These are phyloP conservation scores for Atta cephalotes DNA, from an alignment of 1,140 invertebrate species.

Conservation along the genomic window DNA sequence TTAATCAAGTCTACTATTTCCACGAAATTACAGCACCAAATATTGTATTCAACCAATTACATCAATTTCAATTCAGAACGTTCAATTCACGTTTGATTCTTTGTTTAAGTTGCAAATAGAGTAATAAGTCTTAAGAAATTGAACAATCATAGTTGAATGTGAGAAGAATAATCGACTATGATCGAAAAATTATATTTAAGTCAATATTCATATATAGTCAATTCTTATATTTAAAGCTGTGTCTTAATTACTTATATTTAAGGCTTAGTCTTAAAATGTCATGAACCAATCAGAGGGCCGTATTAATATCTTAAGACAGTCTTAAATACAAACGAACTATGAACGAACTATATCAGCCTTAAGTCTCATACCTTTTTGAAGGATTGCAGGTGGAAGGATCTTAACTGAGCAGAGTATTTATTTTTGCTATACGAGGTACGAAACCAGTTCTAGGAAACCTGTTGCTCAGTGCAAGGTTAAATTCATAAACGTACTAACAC, in stretches of 20 bases:
- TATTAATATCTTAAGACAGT: no score
- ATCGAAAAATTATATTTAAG: not conserved
- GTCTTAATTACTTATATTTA: no score
- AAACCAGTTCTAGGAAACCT: constrained; percentile 44
- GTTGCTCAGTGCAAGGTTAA: constrained; percentile 41
- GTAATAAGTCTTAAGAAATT: no score
- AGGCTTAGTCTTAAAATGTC: no score
- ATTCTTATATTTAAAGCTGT: no score
- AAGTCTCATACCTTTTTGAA: not conserved
- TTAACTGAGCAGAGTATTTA: not conserved
- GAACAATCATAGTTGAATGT: no score
- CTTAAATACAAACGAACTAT: no score
- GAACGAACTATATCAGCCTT: not conserved
- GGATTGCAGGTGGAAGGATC: not conserved
- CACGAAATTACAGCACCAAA: not conserved
- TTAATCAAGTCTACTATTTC: no score
- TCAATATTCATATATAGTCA: no score
- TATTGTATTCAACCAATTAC: not conserved
- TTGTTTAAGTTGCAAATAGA: no score
- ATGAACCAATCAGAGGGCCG: no score
- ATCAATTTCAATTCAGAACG: not conserved
- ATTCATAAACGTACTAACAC: constrained; percentile 20
- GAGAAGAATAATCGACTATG: no score
- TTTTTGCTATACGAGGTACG: not conserved
- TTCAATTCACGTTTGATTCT: not conserved